Evolutionary conservation across 2,797 vertebrate species (phyloP).

Genomic region (Decapterus maruadsi): DNA sequence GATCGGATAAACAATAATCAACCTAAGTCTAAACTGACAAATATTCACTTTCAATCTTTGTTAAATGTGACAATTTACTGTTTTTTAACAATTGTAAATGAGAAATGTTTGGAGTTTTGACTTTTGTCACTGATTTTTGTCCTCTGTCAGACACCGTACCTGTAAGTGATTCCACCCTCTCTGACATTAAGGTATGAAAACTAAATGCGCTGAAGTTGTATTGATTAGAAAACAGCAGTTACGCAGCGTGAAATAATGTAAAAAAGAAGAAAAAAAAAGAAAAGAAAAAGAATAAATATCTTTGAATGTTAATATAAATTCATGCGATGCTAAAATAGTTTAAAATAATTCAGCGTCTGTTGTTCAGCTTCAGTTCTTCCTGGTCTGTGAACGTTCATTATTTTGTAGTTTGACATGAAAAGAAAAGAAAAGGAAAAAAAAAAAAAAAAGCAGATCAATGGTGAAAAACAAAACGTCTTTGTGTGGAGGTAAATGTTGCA

Average conservation of each 20-base stretch:
- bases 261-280: not conserved
- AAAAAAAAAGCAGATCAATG: not conserved
- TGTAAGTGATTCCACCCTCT: too few relatives aligned
- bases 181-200: too few relatives aligned
- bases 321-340: not conserved
- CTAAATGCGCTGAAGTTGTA: too few relatives aligned
- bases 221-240: slow-evolving; percentile 6
- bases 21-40: not conserved
- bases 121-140: too few relatives aligned
- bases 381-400: too few relatives aligned
- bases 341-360: not conserved
- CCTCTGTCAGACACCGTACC: not conserved
- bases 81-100: not conserved
- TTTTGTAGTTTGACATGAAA: not conserved
- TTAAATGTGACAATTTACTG: not conserved
- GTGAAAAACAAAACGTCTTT: not conserved
- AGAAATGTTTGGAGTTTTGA: not conserved
- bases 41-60: not conserved
- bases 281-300: not conserved
- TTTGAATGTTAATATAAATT: not conserved
- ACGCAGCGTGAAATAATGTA: not conserved
- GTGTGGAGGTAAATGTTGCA: not conserved
- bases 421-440: not conserved
- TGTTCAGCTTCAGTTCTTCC: not conserved
- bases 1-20: not conserved